phyloP scores from a whole-genome alignment of 2,888 invertebrate genomes.

The Agrotis puta region DNA sequence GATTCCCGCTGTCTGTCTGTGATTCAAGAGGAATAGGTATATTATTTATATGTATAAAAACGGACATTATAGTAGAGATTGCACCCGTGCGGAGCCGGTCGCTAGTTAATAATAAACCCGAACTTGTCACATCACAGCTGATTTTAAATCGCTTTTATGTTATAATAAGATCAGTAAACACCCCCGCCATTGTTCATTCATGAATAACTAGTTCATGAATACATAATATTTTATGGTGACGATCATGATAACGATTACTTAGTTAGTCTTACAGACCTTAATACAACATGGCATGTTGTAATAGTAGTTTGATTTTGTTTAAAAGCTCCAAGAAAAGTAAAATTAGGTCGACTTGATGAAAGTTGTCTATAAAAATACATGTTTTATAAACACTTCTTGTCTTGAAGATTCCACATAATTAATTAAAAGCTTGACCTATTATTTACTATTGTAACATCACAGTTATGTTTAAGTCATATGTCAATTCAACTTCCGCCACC shows the following conservation, averaged over 20 bases:
- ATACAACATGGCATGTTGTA: background rate
- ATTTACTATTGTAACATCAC: background rate
- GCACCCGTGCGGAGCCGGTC: too few relatives aligned
- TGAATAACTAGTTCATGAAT: slow-evolving; percentile 37
- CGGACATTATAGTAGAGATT: too few relatives aligned
- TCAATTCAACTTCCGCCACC: too few relatives aligned
- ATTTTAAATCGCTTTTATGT: background rate
- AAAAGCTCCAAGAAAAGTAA: background rate
- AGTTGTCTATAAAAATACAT: background rate
- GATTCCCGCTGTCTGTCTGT: too few relatives aligned
- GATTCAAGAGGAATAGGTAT: too few relatives aligned
- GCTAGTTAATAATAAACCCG: background rate
- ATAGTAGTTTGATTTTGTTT: background rate
- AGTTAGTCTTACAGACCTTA: slow-evolving; percentile 8
- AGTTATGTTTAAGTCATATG: background rate
- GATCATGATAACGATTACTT: slow-evolving; percentile 10
- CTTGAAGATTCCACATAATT: background rate
- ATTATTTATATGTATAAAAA: too few relatives aligned
- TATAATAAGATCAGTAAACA: slow-evolving; percentile 1
- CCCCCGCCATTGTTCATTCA: slow-evolving; percentile 26
- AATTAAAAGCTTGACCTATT: background rate
- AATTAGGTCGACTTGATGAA: slow-evolving; percentile 11
- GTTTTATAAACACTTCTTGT: too few relatives aligned
- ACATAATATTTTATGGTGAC: slow-evolving; percentile 19
- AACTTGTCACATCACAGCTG: background rate